Percentiles rank a stretch among this genome's conserved stretches.
Evolutionary conservation across 2,888 invertebrate species (phyloP).

Genomic region (Pseudococcus jackbeardsleyi): DNA sequence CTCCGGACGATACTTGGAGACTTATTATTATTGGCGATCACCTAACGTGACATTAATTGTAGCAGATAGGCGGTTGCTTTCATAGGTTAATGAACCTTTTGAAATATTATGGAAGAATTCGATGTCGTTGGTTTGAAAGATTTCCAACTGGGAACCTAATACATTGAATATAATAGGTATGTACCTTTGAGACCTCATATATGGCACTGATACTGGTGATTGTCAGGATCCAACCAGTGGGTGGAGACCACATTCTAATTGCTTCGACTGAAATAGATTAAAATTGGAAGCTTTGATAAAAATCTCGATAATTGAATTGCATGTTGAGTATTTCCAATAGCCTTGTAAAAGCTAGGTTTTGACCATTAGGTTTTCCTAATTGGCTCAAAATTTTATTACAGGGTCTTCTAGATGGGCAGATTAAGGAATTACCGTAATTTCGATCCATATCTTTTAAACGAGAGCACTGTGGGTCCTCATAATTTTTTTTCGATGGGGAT

Average conservation of each 20-base stretch:
- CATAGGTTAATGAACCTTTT: neutral
- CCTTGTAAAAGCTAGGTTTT: too few relatives aligned
- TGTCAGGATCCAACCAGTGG: neutral
- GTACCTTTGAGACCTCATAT: slow-evolving; percentile 23
- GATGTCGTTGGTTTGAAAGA: neutral
- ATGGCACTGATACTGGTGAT: slow-evolving; percentile 8
- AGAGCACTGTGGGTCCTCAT: too few relatives aligned
- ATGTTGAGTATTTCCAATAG: too few relatives aligned
- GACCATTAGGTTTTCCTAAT: too few relatives aligned
- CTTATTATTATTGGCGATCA: neutral
- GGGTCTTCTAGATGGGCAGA: too few relatives aligned
- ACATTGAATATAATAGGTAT: too few relatives aligned
- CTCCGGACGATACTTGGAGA: too few relatives aligned
- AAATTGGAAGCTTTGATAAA: neutral
- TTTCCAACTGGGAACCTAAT: neutral
- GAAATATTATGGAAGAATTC: neutral
- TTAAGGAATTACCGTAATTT: too few relatives aligned
- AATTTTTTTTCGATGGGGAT: too few relatives aligned
- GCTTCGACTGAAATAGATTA: slow-evolving; percentile 27
- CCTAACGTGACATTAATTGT: neutral
- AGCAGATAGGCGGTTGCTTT: neutral
- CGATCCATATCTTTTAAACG: too few relatives aligned
- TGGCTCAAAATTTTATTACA: too few relatives aligned
- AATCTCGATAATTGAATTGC: too few relatives aligned
- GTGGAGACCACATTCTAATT: slow-evolving; percentile 35